Conservation (phyloP, 2,797 vertebrate genomes). For the Triplophysa bombifrons region DNA sequence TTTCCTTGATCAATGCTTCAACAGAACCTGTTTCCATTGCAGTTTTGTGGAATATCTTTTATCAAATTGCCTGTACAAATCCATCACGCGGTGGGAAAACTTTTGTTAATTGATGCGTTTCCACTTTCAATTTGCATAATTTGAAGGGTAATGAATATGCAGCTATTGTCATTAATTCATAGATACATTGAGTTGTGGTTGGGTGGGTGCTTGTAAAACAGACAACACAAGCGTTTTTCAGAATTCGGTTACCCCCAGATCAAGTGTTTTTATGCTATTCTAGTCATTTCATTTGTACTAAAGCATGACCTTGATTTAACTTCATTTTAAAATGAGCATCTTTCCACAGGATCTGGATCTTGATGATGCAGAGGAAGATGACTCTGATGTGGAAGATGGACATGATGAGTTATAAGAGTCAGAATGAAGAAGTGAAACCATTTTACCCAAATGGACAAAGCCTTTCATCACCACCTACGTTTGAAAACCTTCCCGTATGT, state of each 20-base stretch:
- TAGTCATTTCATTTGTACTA: background rate
- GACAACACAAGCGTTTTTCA: background rate
- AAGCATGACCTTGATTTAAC: background rate
- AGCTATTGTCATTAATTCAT: too few species aligned
- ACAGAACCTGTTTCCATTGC: background rate
- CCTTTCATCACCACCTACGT: slow-evolving; percentile 68
- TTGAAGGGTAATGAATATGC: too few species aligned
- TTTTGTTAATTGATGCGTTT: too few species aligned
- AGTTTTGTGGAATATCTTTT: background rate
- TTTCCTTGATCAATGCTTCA: too few species aligned
- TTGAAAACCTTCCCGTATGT: slow-evolving; percentile 61
- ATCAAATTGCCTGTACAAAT: too few species aligned
- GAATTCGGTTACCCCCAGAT: background rate
- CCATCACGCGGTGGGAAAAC: too few species aligned
- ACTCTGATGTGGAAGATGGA: slow-evolving; percentile 85
- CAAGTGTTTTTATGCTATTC: too few species aligned
- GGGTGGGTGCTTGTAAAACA: too few species aligned
- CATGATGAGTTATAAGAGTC: slow-evolving; percentile 90
- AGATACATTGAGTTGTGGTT: too few species aligned
- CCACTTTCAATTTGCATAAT: too few species aligned
- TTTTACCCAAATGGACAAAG: slow-evolving; percentile 56
- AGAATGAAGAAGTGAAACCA: slow-evolving; percentile 55
- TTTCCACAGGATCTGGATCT: slow-evolving; percentile 76
- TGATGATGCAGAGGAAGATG: slow-evolving; percentile 79
- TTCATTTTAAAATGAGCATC: background rate